Evolutionary conservation across 2,888 invertebrate genomes (phyloP), one percentile per base, ranked within the genome.

Genomic region (Sialis lutaria): DNA sequence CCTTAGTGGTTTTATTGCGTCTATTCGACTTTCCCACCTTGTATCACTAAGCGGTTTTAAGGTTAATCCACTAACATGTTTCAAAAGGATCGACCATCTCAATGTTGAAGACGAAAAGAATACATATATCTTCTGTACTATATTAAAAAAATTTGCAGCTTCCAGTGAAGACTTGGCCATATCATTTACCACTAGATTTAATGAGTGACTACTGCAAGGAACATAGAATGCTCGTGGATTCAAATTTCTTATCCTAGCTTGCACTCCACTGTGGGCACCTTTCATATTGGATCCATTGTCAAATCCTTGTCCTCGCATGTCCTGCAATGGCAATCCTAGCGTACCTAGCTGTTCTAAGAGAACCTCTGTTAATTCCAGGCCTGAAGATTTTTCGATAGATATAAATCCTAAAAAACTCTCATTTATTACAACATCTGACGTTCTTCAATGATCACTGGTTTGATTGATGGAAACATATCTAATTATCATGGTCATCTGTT

Each of bases 101-200:
- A n/a, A n/a, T n/a, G n/a, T n/a, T n/a, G 56, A 55, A 9, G 48
- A 44, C 6, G 52, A 52, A 50, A 55, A 55, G 49, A 45, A 55
- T 48, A 45, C 50, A 48, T 55, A 56, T 37, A 57, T 37, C 49
- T 51, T 52, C 51, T 57, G 53, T 6, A 55, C 48, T 22, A 55
- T 47, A 40, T 33, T 33, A 48, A 57, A 57, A 51, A 56, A 56
- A 45, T 39, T 41, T 8, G 45, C 44, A 6, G 53, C 48, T 44
- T 51, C 48, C 7, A 46, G 22, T 8, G 45, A 47, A 45, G 47
- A 40, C 22, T 53, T 52, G n/a, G n/a, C n/a, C n/a, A n/a, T n/a
- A n/a, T n/a, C n/a, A n/a, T n/a, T n/a, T n/a, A n/a, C n/a, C n/a
- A n/a, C n/a, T n/a, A n/a, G n/a, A n/a, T n/a, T n/a, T n/a, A n/a